Conservation (phyloP, 2,113 vertebrate species). For the Nerophis ophidion region DNA sequence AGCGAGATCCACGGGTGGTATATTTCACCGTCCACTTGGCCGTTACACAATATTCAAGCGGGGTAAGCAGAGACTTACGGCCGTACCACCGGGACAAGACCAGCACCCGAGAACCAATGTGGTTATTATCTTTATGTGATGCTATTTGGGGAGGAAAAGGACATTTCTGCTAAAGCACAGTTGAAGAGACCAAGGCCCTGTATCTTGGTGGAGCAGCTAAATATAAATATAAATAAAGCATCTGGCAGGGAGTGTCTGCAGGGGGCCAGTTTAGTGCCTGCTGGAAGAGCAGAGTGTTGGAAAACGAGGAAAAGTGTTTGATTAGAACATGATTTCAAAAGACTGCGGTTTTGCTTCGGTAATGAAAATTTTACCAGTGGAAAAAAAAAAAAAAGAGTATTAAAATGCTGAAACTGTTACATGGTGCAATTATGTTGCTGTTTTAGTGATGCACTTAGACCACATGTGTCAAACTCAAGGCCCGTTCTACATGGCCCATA, state of each 20-base stretch:
- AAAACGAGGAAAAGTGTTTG: not conserved
- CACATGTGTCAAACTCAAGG: too few relatives aligned
- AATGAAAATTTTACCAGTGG: too few relatives aligned
- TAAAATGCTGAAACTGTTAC: too few relatives aligned
- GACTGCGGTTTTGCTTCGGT: too few relatives aligned
- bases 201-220: not conserved
- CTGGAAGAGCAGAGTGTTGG: not conserved
- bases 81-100: conserved; percentile 6
- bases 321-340: not conserved
- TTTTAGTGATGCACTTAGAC: too few relatives aligned
- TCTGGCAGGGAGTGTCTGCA: conserved; percentile 4
- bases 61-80: conserved; percentile 28
- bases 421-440: too few relatives aligned
- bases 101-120: not conserved
- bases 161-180: not conserved
- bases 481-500: too few relatives aligned
- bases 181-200: conserved; percentile 4
- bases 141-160: not conserved
- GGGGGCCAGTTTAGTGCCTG: conserved; percentile 4
- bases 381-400: too few relatives aligned
- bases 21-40: conserved; percentile 34
- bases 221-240: not conserved
- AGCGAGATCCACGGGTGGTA: conserved; percentile 60
- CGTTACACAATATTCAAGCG: conserved; percentile 40
- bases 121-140: not conserved